phyloP scores from a whole-genome alignment of 2,797 vertebrate genomes.

The Peromyscus melanophrys region DNA sequence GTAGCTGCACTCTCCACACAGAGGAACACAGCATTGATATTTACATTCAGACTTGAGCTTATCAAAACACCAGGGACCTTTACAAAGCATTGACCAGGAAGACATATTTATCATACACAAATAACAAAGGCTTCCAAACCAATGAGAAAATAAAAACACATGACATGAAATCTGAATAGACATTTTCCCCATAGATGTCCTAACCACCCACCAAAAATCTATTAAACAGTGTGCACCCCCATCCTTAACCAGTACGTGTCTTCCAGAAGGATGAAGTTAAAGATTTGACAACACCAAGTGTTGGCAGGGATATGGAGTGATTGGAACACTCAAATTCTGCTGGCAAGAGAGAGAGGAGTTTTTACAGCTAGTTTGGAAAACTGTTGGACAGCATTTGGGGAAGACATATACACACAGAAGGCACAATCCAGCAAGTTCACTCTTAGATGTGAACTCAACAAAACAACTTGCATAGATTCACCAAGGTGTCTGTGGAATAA shows the following conservation, averaged over 20 bases:
- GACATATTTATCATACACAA: neutral
- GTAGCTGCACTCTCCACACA: accelerated
- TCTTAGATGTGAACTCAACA: neutral
- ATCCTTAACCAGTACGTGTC: accelerated
- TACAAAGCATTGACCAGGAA: neutral
- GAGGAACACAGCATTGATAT: neutral
- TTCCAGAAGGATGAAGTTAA: no score
- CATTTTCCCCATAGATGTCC: neutral
- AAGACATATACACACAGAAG: neutral
- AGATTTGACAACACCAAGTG: neutral
- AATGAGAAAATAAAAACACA: neutral
- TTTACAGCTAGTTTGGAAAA: neutral
- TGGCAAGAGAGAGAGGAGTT: accelerated
- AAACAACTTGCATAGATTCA: accelerated
- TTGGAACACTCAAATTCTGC: neutral
- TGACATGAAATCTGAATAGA: neutral
- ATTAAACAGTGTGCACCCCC: accelerated
- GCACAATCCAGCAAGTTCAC: no score
- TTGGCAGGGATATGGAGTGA: neutral
- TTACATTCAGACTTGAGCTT: neutral
- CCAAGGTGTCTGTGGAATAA: no score
- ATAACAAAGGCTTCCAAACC: neutral
- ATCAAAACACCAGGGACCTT: neutral
- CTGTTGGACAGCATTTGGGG: accelerated
- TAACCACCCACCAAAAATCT: no score